Conservation (phyloP, 2,888 invertebrate species). For the Tiliacea citrago region DNA sequence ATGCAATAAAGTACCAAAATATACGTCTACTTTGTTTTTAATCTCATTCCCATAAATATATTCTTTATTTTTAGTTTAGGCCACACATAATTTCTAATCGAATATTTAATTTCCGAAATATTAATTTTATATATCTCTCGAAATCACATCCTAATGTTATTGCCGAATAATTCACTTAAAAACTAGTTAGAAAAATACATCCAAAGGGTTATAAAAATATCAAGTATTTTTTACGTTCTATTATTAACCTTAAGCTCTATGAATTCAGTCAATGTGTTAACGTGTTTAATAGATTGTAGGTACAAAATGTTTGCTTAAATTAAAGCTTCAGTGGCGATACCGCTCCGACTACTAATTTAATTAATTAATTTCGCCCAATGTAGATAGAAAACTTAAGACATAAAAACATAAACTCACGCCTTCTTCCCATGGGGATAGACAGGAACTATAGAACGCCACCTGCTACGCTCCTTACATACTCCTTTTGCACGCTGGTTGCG, state of each 20-base stretch:
- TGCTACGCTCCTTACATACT: too few relatives aligned
- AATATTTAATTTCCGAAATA: conserved; percentile 60
- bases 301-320: conserved; percentile 7
- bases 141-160: conserved; percentile 83
- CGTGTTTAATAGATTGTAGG: conserved; percentile 31
- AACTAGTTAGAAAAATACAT: conserved; percentile 68
- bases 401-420: too few relatives aligned
- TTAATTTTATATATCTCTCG: conserved; percentile 49
- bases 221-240: conserved; percentile 46
- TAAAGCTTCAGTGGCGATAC: conserved; percentile 19
- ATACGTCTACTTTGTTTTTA: conserved; percentile 60
- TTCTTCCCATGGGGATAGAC: too few relatives aligned
- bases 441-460: too few relatives aligned
- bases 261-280: conserved; percentile 67
- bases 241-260: conserved; percentile 75
- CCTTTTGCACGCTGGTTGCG: too few relatives aligned
- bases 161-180: conserved; percentile 82
- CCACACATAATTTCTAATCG: conserved; percentile 63
- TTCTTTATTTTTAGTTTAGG: conserved; percentile 67
- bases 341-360: neutral
- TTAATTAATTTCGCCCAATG: neutral
- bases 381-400: neutral
- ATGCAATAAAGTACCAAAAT: conserved; percentile 73
- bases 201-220: conserved; percentile 78
- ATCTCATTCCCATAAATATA: conserved; percentile 62